phyloP scores from a whole-genome alignment of 2,113 vertebrate genomes.

The Corythornis madagascariensis region DNA sequence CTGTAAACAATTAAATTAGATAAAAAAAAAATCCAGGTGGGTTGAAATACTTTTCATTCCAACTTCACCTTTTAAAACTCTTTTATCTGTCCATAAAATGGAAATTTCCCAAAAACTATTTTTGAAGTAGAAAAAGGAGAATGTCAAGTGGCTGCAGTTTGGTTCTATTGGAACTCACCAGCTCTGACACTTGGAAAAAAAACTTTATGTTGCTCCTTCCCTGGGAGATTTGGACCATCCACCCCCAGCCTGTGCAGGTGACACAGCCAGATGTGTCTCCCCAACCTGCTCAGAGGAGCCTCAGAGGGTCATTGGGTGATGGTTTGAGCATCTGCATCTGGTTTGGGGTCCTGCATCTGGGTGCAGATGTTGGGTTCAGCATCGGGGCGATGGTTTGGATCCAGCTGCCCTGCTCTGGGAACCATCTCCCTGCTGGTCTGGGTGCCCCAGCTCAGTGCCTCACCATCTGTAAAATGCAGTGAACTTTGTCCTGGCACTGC shows the following conservation, averaged over 20 bases:
- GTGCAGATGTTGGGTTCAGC: neutral
- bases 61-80: neutral
- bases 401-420: neutral
- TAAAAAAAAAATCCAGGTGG: neutral
- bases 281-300: neutral
- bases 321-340: neutral
- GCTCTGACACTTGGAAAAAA: fast-evolving
- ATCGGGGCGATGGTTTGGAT: neutral
- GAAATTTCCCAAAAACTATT: neutral
- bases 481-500: neutral
- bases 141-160: fast-evolving
- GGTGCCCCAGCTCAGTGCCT: neutral
- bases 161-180: fast-evolving
- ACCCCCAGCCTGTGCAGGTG: neutral
- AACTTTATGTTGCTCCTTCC: neutral
- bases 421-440: fast-evolving
- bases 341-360: neutral
- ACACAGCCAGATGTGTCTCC: fast-evolving
- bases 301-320: neutral
- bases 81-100: neutral
- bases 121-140: neutral
- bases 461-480: neutral
- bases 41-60: neutral
- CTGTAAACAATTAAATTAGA: neutral
- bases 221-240: neutral